A percentile compares a stretch with the other conserved stretches of the same genome.
phyloP scores from a whole-genome alignment of 2,888 invertebrate species.

The Disparrhopalites patrizii region DNA sequence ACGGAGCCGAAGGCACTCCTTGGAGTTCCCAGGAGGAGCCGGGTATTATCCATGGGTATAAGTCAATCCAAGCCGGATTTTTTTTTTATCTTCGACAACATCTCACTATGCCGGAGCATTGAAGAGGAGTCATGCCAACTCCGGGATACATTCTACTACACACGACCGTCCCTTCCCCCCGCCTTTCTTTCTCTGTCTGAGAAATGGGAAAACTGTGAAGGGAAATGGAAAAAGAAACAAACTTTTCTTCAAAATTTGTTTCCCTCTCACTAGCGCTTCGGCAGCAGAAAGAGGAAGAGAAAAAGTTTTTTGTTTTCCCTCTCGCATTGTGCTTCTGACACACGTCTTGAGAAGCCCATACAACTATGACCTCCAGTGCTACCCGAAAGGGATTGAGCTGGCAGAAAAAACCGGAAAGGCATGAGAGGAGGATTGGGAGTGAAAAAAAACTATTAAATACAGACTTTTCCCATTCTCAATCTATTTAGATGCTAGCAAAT shows the following conservation, averaged over 20 bases:
- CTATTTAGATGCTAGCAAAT: no score
- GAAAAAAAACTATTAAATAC: background rate
- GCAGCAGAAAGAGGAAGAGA: no score
- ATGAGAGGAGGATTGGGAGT: no score
- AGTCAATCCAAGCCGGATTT: slow-evolving; percentile 6
- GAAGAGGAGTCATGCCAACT: background rate
- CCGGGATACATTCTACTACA: background rate
- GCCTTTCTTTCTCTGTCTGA: no score
- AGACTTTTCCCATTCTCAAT: background rate
- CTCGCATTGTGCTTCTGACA: slow-evolving; percentile 16
- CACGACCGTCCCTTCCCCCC: no score
- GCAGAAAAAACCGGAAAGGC: background rate
- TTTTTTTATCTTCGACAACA: background rate
- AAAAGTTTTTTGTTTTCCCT: slow-evolving; percentile 17
- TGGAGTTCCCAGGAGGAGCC: no score
- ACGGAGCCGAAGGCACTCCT: no score
- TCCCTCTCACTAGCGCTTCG: background rate
- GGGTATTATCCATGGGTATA: background rate
- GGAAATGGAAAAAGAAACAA: slow-evolving; percentile 6
- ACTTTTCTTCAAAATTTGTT: slow-evolving; percentile 12
- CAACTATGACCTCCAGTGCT: background rate
- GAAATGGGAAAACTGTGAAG: slow-evolving; percentile 3
- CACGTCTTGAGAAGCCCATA: slow-evolving; percentile 10
- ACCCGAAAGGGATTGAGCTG: background rate
- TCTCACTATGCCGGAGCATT: background rate